A percentile compares a stretch with the other conserved stretches of the same genome.
These are phyloP conservation scores for Saccostrea glomerata DNA, from an alignment of 1,140 invertebrate genomes.

Conservation along the genomic window DNA sequence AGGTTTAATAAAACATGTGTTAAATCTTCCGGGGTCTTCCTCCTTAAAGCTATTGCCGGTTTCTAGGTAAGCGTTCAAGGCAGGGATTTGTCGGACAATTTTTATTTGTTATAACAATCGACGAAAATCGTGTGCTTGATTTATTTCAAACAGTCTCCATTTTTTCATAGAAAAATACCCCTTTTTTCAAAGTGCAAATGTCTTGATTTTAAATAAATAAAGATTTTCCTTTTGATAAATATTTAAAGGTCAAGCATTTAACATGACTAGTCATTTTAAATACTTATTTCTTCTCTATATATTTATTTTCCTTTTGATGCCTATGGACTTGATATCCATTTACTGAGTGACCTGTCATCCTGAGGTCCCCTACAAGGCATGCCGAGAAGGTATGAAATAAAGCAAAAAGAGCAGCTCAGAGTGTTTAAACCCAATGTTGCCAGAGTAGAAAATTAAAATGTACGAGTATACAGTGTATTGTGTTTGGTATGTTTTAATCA, in stretches of 20 bases:
- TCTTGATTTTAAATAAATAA: background rate
- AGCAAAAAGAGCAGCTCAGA: too few species aligned
- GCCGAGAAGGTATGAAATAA: too few species aligned
- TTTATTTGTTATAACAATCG: background rate
- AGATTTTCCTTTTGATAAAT: background rate
- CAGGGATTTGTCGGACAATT: background rate
- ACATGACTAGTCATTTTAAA: background rate
- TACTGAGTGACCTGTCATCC: background rate
- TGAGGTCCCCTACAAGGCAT: background rate
- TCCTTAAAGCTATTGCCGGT: background rate
- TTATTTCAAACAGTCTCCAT: background rate
- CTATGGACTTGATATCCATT: background rate
- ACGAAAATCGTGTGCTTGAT: background rate
- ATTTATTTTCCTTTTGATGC: background rate
- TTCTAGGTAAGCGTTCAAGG: background rate
- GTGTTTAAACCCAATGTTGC: too few species aligned
- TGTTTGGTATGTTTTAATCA: too few species aligned
- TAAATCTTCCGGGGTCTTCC: background rate
- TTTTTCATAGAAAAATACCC: background rate
- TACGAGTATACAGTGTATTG: too few species aligned
- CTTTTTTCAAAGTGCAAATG: background rate
- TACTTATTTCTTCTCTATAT: background rate
- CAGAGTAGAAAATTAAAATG: too few species aligned
- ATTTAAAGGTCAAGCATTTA: background rate
- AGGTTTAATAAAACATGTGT: slow-evolving; percentile 12